A percentile compares a stretch with the other conserved stretches of the same genome.
Evolutionary conservation across 1,140 invertebrate species (phyloP).

Genomic region (Atta colombica): DNA sequence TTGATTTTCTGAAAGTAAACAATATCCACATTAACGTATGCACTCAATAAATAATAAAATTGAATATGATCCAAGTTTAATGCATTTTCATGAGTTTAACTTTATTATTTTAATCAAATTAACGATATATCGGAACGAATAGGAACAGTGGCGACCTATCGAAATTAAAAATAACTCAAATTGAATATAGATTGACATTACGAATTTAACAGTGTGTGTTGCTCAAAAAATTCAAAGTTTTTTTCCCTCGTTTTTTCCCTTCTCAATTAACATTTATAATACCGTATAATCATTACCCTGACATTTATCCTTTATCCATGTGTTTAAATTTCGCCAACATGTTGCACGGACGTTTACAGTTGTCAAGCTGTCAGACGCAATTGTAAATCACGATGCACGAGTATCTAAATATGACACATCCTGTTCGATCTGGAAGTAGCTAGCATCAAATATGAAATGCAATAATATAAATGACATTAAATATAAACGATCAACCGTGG

Average conservation of each 20-base stretch:
- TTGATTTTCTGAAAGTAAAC: too few species aligned
- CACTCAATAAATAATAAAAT: too few species aligned
- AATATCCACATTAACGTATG: too few species aligned
- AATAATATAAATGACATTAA: conserved; percentile 3
- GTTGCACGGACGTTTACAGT: conserved; percentile 5
- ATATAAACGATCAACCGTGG: neutral
- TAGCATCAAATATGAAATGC: neutral
- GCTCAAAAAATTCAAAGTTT: neutral
- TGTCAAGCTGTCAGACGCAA: neutral
- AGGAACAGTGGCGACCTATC: too few species aligned
- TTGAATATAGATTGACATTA: too few species aligned
- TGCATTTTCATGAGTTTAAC: too few species aligned
- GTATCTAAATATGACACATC: neutral
- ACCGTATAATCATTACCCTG: neutral
- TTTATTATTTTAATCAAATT: too few species aligned
- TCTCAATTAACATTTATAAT: neutral
- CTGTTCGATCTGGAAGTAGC: conserved; percentile 1
- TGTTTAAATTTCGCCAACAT: conserved; percentile 5
- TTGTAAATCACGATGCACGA: conserved; percentile 1
- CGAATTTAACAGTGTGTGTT: neutral
- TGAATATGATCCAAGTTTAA: too few species aligned
- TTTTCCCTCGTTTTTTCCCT: neutral
- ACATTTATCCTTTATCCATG: conserved; percentile 5
- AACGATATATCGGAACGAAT: too few species aligned
- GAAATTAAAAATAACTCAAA: too few species aligned